phyloP scores from a whole-genome alignment of 2,113 vertebrate genomes.

The Neolamprologus tretocephalus region DNA sequence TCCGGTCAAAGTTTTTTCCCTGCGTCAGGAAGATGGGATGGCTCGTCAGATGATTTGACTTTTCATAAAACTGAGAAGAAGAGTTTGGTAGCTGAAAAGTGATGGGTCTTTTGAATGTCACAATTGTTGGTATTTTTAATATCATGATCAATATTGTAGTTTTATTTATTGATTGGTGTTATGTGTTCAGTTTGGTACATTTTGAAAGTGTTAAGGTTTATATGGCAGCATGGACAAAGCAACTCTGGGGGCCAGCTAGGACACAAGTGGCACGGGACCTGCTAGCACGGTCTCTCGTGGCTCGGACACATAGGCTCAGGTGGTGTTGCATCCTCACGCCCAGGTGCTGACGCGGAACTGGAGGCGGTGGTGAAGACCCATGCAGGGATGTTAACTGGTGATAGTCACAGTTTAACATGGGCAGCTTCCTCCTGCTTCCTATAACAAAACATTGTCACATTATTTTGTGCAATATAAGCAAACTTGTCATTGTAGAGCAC shows the following conservation, averaged over 20 bases:
- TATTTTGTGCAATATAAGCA: neutral
- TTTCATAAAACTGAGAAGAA: neutral
- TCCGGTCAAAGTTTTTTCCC: neutral
- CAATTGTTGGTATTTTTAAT: neutral
- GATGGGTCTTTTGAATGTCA: neutral
- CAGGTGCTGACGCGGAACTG: neutral
- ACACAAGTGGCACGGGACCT: neutral
- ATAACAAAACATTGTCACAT: neutral
- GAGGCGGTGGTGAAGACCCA: neutral
- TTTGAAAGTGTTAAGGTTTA: neutral
- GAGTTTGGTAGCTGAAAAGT: neutral
- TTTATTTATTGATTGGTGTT: neutral
- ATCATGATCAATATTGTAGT: neutral
- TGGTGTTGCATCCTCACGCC: neutral
- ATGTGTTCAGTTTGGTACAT: neutral
- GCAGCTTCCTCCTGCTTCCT: neutral
- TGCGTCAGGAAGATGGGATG: neutral
- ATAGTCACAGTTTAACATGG: neutral
- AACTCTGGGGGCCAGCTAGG: neutral
- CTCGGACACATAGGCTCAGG: accelerated
- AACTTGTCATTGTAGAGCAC: neutral
- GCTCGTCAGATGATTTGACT: neutral
- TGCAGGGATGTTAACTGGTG: neutral
- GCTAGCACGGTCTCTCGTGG: accelerated
- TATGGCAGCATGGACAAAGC: neutral